Evolutionary conservation across 2,113 vertebrate genomes (phyloP).

Genomic region (Poecile atricapillus): DNA sequence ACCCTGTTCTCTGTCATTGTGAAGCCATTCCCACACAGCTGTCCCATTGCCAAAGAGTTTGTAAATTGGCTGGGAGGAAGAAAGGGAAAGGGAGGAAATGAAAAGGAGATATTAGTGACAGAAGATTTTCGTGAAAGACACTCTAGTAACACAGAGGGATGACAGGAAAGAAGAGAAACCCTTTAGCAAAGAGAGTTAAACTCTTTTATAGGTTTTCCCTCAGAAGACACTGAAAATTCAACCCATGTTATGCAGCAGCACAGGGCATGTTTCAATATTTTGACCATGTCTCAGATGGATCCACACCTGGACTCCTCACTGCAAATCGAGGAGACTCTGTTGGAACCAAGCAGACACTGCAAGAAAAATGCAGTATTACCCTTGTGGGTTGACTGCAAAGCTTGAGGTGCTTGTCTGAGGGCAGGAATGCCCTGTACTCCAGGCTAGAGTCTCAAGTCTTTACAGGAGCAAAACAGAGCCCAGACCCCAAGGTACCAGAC

Average conservation of each 20-base stretch:
- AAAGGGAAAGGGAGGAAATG: not conserved
- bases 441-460: not conserved
- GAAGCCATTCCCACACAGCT: not conserved
- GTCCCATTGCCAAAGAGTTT: not conserved
- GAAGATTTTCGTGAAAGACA: not conserved
- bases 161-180: not conserved
- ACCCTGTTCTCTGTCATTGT: not conserved
- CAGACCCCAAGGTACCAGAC: not conserved
- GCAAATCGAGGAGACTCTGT: accelerated
- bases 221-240: not conserved
- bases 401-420: not conserved
- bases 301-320: not conserved
- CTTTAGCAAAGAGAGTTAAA: not conserved
- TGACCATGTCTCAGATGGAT: not conserved
- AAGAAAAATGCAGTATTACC: not conserved
- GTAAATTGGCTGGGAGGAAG: not conserved
- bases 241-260: not conserved
- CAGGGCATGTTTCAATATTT: not conserved
- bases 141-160: not conserved
- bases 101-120: not conserved
- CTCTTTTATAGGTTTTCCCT: not conserved
- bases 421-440: not conserved
- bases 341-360: not conserved
- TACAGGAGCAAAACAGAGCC: not conserved
- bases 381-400: not conserved